Base-by-base conservation (phyloP, 2,113 vertebrate genomes). In the Elaphurus davidianus region DNA sequence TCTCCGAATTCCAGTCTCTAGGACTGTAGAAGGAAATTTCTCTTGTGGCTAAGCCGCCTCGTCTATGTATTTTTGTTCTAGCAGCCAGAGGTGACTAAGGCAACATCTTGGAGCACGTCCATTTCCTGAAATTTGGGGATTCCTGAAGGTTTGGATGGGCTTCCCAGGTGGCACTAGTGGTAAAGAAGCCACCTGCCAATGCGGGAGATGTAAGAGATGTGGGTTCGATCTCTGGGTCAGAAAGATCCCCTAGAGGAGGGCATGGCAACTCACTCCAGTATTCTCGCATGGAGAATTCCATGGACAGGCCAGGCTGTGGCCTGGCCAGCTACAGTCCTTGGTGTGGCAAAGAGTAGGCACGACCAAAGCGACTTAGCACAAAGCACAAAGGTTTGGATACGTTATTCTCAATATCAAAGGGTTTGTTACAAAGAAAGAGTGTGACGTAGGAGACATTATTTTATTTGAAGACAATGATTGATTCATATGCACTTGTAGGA, bases 21-120 rank as follows among this genome's bases (percentile, higher is more conserved):
- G 59, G 40, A 33, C 59, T 71, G 14, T 36, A 67, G 83, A 50
- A 47, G 50, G 47, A 82, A 12, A 87, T 64, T 14, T 71, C 40
- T 87, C 16, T 40, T 30, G 71, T 33, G n/a, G 25, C 12, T 40
- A 28, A 79, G 36, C 7, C 0, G 12, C 30, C 17, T 17, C 14
- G 47, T 28, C 27, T 71, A 1, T n/a, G 59, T 71, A 30, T 33
- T 71, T 78, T 87, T 82, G 33, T 50, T 87, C 36, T 50, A 60
- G 45, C 28, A 54, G 21, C 45, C 9, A 9, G 40, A 71, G 74
- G 71, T 36, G 64, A 76, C 40, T 57, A 50, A 71, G 83, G 57
- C 16, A 81, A 67, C 4, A 11, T 12, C 12, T 47, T 16, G 0
- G 1, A 28, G 1, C 23, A 6, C 11, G 3, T n/a, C 28, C 13